Conservation (phyloP, 1,140 invertebrate species). For the Coelopa frigida region DNA sequence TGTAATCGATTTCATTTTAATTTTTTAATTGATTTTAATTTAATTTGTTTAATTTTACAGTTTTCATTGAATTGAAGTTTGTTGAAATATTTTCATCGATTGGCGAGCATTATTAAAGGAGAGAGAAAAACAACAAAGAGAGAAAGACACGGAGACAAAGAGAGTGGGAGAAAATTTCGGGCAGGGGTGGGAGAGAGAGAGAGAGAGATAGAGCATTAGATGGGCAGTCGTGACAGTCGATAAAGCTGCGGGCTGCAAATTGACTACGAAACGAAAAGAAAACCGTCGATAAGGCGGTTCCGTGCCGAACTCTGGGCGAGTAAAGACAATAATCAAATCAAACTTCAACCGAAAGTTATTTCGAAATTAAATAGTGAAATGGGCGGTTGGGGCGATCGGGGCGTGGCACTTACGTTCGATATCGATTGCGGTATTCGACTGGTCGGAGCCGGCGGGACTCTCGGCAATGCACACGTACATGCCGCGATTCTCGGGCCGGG, state of each 20-base stretch:
- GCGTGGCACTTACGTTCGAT: constrained; percentile 75
- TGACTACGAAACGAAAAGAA: too few relatives aligned
- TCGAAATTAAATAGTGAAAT: too few relatives aligned
- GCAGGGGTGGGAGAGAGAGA: too few relatives aligned
- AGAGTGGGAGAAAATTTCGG: not conserved
- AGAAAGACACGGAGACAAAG: constrained; percentile 4
- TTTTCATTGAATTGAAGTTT: not conserved
- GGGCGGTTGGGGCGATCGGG: not conserved
- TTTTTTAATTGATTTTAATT: constrained; percentile 1
- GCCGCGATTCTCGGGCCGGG: constrained; percentile 67
- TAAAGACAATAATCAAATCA: too few relatives aligned
- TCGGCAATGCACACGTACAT: constrained; percentile 68
- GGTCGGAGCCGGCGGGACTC: constrained; percentile 49
- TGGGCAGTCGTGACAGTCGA: too few relatives aligned
- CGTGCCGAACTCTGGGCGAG: too few relatives aligned
- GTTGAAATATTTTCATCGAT: not conserved
- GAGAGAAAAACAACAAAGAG: constrained; percentile 11
- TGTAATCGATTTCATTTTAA: too few relatives aligned
- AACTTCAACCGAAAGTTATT: too few relatives aligned
- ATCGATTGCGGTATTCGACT: constrained; percentile 69
- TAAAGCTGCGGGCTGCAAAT: too few relatives aligned
- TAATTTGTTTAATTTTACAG: not conserved
- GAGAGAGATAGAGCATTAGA: too few relatives aligned
- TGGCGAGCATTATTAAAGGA: constrained; percentile 3
- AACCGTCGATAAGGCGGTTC: too few relatives aligned